Evolutionary conservation across 2,113 vertebrate species (phyloP), one percentile per base, ranked within the genome.

Genomic region (Myotis lucifugus): DNA sequence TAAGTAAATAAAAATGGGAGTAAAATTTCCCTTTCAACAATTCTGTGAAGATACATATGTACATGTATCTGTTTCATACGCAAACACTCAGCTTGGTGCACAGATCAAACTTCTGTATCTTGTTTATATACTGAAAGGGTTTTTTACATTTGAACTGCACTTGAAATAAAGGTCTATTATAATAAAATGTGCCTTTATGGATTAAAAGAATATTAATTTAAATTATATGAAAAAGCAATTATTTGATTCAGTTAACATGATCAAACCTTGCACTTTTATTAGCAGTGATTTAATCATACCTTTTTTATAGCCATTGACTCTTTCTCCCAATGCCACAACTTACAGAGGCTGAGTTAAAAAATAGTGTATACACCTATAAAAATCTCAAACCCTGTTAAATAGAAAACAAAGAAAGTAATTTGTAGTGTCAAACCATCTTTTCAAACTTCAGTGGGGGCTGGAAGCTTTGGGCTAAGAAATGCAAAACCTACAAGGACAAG

Each of bases 401-500:
- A 61, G 64, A 78, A 96, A 96, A 95, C 85, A 95, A 96, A 90
- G 79, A 87, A 92, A 32, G 61, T 87, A 86, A 96, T 96, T 95
- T 95, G 88, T 95, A 82, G 85, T 93, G 94, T 96, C 94, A 95
- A 86, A 76, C n/a, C 42, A 94, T 93, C 52, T 92, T 92, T 91
- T 85, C 50, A 93, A 96, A 95, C 52, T 87, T 91, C 3, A 32
- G 37, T 64, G 59, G 21, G n/a, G 27, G n/a, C 52, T 78, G 34
- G 19, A 19, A 10, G 29, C 54, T 90, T 88, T 50, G 48, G 54
- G 64, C 69, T 85, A 81, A 93, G 81, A 96, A 93, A 88, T 78
- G 3, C 8, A 91, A 91, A 86, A 92, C 9, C 32, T 32, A 8
- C 40, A 72, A 93, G n/a, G 29, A 50, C 72, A 95, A 95, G 19